Conservation (phyloP, 1,140 invertebrate species). For the Eriocheir sinensis region DNA sequence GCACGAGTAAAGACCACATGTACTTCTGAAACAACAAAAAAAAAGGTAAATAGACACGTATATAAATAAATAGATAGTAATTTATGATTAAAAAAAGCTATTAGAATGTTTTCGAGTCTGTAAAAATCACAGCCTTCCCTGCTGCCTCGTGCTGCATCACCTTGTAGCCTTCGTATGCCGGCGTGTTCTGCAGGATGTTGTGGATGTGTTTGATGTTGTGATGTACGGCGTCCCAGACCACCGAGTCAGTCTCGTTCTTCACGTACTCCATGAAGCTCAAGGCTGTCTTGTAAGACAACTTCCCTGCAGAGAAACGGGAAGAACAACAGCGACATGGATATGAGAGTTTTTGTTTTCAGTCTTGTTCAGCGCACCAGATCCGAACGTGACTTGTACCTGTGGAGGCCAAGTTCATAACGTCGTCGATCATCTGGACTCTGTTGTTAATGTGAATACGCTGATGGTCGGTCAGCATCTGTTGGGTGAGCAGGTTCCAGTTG, state of each 20-base stretch:
- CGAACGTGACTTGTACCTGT: constrained; percentile 81
- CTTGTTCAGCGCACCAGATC: neutral
- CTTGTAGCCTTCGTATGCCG: constrained; percentile 68
- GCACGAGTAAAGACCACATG: constrained; percentile 25
- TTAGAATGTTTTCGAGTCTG: neutral
- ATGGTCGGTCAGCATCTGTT: constrained; percentile 80
- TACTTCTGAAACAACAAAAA: neutral
- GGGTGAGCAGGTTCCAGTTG: constrained; percentile 83
- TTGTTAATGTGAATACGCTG: constrained; percentile 82
- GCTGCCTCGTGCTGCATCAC: constrained; percentile 42
- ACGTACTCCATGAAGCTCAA: constrained; percentile 67
- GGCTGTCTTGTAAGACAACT: constrained; percentile 69
- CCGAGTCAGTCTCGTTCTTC: constrained; percentile 70
- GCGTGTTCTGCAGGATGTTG: constrained; percentile 46
- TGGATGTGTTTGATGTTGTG: constrained; percentile 55
- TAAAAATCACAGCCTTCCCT: neutral
- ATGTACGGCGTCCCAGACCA: constrained; percentile 70
- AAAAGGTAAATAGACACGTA: neutral
- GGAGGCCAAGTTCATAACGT: constrained; percentile 91
- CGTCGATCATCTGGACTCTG: constrained; percentile 88
- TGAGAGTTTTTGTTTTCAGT: neutral
- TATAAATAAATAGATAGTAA: neutral
- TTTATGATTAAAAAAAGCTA: neutral
- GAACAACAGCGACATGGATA: neutral
- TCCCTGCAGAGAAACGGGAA: neutral